Evolutionary conservation across 2,888 invertebrate species (phyloP), one percentile per base, ranked within the genome.

Genomic region (Leucophora obtusa): DNA sequence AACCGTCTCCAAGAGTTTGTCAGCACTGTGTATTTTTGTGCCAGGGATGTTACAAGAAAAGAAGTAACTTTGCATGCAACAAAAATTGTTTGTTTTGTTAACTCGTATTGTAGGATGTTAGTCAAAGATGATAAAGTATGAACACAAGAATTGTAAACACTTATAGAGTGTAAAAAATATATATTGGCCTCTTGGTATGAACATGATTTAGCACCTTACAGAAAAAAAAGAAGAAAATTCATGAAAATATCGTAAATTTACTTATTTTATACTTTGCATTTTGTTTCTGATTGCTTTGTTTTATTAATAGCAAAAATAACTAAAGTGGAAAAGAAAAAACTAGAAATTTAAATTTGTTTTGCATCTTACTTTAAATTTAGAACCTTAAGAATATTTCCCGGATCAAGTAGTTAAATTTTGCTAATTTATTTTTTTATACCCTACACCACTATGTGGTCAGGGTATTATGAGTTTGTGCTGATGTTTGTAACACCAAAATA

Each of bases 171-270:
- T 6, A 7, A 28, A 28, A 4, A 28, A 28, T 6, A 24, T 76
- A 50, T 69, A 81, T 81, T 81, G 72, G 58, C 53, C 81, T 77
- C 77, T 66, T 65, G 73, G 74, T 74, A 43, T 71, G 47, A 71
- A 74, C 60, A 71, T 82, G 75, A 82, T 82, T 82, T 82, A 78
- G 59, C 71, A 79, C 71, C 71, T 82, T 68, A 2, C 18, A n/a
- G n/a, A n/a, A n/a, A n/a, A 66, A 47, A 15, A 53, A n/a, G 24
- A 68, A 60, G 53, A 62, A 28, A 56, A 60, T n/a, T 59, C 24
- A 53, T 35, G 38, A 56, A 62, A 54, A 33, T 28, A 15, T 17
- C 43, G 54, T 68, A 75, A 71, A 75, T 65, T 47, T 70, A 11
- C 5, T 47, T 54, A 28, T 28, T 38, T 54, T 21, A 1, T 24